Evolutionary conservation across 2,797 vertebrate genomes (phyloP).

Genomic region (Echeneis naucrates): DNA sequence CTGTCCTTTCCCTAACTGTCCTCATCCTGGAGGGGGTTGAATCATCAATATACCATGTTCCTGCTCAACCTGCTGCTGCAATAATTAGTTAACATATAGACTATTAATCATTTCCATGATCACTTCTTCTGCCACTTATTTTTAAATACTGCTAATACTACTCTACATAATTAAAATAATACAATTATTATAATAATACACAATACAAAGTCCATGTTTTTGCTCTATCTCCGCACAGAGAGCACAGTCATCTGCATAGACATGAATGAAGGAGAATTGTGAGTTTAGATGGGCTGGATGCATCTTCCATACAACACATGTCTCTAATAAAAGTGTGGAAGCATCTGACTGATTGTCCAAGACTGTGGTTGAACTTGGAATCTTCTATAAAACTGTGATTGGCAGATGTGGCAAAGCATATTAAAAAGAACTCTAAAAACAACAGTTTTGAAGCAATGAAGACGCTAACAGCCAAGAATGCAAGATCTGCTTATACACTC

Average conservation of each 20-base stretch:
- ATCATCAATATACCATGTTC: no score
- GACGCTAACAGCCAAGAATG: slow-evolving; percentile 11
- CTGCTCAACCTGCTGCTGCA: no score
- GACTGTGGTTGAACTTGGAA: slow-evolving; percentile 15
- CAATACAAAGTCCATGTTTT: not conserved
- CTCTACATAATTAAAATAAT: no score
- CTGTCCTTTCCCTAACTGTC: no score
- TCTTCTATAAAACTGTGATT: slow-evolving; percentile 21
- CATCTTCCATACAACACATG: slow-evolving; percentile 25
- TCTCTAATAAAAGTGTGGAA: slow-evolving; percentile 27
- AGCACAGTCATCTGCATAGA: slow-evolving; percentile 24
- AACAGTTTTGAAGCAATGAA: not conserved
- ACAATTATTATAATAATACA: no score
- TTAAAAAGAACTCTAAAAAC: slow-evolving; percentile 21
- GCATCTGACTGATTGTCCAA: slow-evolving; percentile 21
- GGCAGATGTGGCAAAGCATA: slow-evolving; percentile 19
- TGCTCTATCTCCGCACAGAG: not conserved
- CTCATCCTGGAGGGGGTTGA: no score
- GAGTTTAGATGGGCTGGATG: slow-evolving; percentile 27
- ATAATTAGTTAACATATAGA: no score
- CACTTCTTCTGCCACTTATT: no score
- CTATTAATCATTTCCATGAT: no score
- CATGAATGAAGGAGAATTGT: slow-evolving; percentile 1
- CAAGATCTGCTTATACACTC: slow-evolving; percentile 4
- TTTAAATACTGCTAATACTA: no score